A percentile compares a stretch with the other conserved stretches of the same genome.
Evolutionary conservation across 30 jellyfish, hydroid and myxozoan genomes (phyloP).

Genomic region (Phacellophora camtschatica): DNA sequence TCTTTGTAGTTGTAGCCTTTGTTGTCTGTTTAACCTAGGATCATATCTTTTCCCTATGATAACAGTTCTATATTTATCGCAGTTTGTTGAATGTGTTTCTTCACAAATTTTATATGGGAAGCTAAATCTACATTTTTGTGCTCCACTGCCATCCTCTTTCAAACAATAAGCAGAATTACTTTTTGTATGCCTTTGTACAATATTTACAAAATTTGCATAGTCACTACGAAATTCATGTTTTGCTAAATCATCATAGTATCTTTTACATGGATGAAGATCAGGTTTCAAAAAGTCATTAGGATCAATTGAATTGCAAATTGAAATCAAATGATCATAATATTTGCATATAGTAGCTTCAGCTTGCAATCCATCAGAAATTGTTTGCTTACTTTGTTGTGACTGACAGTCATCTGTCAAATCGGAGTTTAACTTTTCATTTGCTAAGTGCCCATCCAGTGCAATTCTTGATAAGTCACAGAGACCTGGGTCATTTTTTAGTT

Average conservation of each 20-base stretch:
- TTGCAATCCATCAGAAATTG: background rate
- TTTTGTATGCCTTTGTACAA: constrained; percentile 24
- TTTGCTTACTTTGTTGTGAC: background rate
- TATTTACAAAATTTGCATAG: constrained; percentile 23
- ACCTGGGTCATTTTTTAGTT: constrained; percentile 44
- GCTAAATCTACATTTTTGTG: constrained; percentile 4
- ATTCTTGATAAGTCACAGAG: constrained; percentile 5
- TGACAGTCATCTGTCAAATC: background rate
- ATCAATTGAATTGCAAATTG: constrained; percentile 12
- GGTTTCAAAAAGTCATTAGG: constrained; percentile 52
- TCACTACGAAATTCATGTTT: background rate
- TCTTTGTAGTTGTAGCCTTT: constrained; percentile 19
- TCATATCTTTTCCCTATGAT: constrained; percentile 26
- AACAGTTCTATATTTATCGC: background rate
- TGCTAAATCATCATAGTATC: background rate
- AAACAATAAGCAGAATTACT: constrained; percentile 38
- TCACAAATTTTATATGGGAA: background rate
- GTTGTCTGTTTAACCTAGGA: constrained; percentile 28
- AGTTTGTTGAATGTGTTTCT: background rate
- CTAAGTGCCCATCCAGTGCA: background rate
- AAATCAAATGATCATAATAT: background rate
- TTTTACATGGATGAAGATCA: constrained; percentile 14
- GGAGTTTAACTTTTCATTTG: background rate
- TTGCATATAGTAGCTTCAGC: background rate
- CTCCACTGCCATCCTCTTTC: background rate